Conservation (phyloP, 2,797 vertebrate species). For the Florisuga fusca region DNA sequence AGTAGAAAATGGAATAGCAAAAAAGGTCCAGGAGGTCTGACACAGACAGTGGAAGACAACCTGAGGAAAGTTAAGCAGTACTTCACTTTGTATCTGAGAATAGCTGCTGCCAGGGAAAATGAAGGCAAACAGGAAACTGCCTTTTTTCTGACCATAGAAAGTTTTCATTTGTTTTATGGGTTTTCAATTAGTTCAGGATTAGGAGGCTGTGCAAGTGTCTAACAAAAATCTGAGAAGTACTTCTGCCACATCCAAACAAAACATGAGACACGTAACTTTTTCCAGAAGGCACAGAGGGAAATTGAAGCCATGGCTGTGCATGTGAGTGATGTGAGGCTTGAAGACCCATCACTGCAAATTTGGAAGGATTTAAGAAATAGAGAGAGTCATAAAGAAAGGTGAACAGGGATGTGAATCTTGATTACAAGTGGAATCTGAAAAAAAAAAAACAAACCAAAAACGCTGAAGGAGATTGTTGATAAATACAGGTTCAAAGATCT, state of each 20-base stretch:
- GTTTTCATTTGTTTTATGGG: background rate
- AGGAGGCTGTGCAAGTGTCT: background rate
- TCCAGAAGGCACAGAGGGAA: background rate
- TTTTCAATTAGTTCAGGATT: slow-evolving; percentile 6
- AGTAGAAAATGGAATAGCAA: background rate
- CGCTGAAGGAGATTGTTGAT: background rate
- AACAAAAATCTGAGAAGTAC: background rate
- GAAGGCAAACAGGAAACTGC: background rate
- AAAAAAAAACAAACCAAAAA: background rate
- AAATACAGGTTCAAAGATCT: background rate
- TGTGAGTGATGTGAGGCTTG: background rate
- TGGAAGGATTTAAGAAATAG: background rate
- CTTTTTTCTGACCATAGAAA: background rate
- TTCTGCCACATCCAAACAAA: background rate
- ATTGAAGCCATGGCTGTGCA: background rate
- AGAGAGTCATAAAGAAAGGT: background rate
- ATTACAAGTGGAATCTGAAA: background rate
- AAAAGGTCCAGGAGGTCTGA: background rate
- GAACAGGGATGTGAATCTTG: background rate
- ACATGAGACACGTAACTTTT: background rate
- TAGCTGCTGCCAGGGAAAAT: background rate
- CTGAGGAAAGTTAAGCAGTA: background rate
- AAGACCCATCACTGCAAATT: background rate
- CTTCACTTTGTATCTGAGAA: background rate
- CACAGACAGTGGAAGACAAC: background rate